These are phyloP conservation scores for Dysdera silvatica DNA, from an alignment of 1,140 invertebrate genomes.

Conservation along the genomic window DNA sequence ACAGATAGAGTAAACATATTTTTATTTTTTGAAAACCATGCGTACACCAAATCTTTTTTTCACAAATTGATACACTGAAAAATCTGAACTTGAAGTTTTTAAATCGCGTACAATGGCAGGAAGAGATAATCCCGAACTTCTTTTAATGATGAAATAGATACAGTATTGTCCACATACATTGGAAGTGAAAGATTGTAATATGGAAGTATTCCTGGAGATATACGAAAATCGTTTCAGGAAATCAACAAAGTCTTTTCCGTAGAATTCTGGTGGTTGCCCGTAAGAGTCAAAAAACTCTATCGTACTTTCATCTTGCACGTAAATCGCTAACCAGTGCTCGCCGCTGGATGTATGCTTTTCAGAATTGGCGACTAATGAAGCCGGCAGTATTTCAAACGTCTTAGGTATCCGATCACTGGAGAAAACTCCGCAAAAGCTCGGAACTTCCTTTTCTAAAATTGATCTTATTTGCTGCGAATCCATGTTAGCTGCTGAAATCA, in stretches of 20 bases:
- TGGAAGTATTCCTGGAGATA: background rate
- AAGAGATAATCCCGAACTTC: background rate
- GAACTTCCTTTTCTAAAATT: background rate
- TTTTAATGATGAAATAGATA: too few relatives aligned
- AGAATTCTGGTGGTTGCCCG: background rate
- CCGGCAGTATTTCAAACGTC: background rate
- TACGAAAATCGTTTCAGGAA: background rate
- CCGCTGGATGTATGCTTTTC: background rate
- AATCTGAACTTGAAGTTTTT: too few relatives aligned
- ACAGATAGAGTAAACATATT: background rate
- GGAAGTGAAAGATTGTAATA: background rate
- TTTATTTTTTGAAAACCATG: background rate
- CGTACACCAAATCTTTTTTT: too few relatives aligned
- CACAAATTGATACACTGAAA: too few relatives aligned
- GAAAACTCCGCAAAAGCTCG: background rate
- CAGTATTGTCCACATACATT: background rate
- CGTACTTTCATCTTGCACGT: background rate
- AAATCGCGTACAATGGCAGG: background rate
- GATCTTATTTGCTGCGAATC: background rate
- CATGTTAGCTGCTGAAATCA: background rate
- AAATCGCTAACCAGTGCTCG: background rate
- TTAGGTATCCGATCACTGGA: background rate
- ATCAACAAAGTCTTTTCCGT: background rate
- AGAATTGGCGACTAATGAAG: background rate
- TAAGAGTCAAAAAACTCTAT: background rate